These are phyloP conservation scores for Stichopus horrens DNA, from an alignment of 53 echinoderm and acorn worm genomes.

Conservation along the genomic window DNA sequence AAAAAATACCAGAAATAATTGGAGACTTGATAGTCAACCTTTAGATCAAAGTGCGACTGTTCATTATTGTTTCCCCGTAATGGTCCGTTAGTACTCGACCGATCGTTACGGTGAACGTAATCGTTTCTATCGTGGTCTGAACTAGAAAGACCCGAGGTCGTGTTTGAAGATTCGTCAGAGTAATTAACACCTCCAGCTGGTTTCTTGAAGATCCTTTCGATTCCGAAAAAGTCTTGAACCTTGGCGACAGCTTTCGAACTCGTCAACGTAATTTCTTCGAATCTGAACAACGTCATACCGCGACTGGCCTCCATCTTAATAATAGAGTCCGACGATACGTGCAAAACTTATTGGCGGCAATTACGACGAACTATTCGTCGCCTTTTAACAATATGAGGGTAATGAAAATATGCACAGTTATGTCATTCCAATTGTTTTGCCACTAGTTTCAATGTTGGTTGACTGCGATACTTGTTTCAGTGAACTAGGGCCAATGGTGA, in stretches of 20 bases:
- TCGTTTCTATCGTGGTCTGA: too few relatives aligned
- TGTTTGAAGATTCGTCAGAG: neutral
- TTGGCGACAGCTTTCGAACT: constrained; percentile 18
- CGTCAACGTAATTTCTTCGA: neutral
- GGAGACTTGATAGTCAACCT: constrained; percentile 58
- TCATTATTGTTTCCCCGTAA: neutral
- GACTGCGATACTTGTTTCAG: too few relatives aligned
- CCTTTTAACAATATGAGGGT: too few relatives aligned
- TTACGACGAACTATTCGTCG: too few relatives aligned
- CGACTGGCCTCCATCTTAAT: neutral
- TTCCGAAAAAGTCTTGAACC: constrained; percentile 16
- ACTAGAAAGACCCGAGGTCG: neutral
- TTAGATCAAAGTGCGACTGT: neutral
- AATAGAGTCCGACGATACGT: too few relatives aligned
- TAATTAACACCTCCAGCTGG: neutral
- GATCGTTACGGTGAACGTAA: neutral
- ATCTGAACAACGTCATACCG: neutral
- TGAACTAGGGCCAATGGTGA: too few relatives aligned
- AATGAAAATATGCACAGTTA: too few relatives aligned
- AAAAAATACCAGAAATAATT: constrained; percentile 82
- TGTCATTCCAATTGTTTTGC: too few relatives aligned
- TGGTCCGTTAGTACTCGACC: neutral
- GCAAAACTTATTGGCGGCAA: too few relatives aligned
- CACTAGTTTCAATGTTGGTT: too few relatives aligned
- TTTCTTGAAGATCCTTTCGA: constrained; percentile 2